Evolutionary conservation across 2,113 vertebrate genomes (phyloP), one percentile per base, ranked within the genome.

Genomic region (Plecturocebus donacophilus): DNA sequence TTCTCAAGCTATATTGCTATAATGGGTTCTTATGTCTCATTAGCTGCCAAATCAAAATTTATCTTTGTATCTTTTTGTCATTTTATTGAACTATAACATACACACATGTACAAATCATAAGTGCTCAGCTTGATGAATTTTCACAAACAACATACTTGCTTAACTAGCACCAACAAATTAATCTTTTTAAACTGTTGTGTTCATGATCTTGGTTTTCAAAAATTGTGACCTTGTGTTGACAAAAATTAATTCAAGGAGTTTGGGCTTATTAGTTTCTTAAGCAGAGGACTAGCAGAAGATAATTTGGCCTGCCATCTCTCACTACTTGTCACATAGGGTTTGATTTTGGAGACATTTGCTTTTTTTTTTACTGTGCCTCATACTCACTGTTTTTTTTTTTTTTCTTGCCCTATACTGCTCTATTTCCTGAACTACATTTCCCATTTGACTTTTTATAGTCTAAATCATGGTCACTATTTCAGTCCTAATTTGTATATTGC

Each of bases 351-450:
- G 45, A 79, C 66, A 16, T 92, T 80, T 64, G 20, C 49, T 80
- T 8, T 71, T 83, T 83, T 56, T 79, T 40, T 64, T 20, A 45
- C 49, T 71, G 23, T 3, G 49, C 30, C 7, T 77, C 30, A 19
- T 83, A 32, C 25, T 90, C 2, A n/a, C 2, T 77, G 86, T 73
- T 66, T 77, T 82, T 80, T 71, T 64, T 40, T 40, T 42, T 19
- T 17, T 42, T 68, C n/a, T 73, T 70, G 54, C 13, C 17, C 12
- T 14, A 23, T 84, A 45, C 0, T 68, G 19, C n/a, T 88, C 17
- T 91, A 42, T 17, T 88, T 93, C 21, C 38, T 79, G 76, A 90
- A 90, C 73, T 90, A 17, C 32, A 90, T 82, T 96, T 93, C 12
- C 20, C 35, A 42, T 77, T 82, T 82, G 32, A 75, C 21, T 87